These are phyloP conservation scores for Erebia palarica DNA, from an alignment of 2,888 invertebrate genomes.

Conservation along the genomic window DNA sequence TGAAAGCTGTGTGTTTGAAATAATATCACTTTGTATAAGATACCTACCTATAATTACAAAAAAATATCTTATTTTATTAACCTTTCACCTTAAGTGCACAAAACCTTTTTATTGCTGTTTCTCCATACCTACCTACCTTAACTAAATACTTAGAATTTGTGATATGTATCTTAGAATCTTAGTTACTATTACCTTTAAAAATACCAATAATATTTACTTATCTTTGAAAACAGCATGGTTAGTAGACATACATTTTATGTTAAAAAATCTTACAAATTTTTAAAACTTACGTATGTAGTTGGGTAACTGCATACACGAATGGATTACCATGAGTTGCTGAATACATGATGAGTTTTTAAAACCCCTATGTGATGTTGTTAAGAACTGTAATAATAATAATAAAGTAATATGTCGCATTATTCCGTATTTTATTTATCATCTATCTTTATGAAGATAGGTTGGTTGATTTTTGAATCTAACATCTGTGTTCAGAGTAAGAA, in stretches of 20 bases:
- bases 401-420: slow-evolving; percentile 70
- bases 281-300: slow-evolving; percentile 28
- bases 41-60: slow-evolving; percentile 5
- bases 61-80: not conserved
- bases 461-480: too few species aligned
- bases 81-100: slow-evolving; percentile 41
- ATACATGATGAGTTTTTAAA: slow-evolving; percentile 56
- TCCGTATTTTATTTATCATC: slow-evolving; percentile 37
- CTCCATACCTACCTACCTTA: slow-evolving; percentile 38
- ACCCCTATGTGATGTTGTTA: slow-evolving; percentile 58
- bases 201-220: slow-evolving; percentile 43
- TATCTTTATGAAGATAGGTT: too few species aligned
- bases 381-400: slow-evolving; percentile 68
- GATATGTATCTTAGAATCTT: slow-evolving; percentile 48
- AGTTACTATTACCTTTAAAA: slow-evolving; percentile 27
- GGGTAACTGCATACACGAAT: slow-evolving; percentile 46
- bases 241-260: not conserved
- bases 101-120: slow-evolving; percentile 37
- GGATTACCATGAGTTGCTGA: slow-evolving; percentile 52
- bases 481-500: too few species aligned
- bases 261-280: slow-evolving; percentile 25
- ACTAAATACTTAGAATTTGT: slow-evolving; percentile 45
- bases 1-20: slow-evolving; percentile 4
- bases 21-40: slow-evolving; percentile 14
- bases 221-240: not conserved